Conservation (phyloP, 2,888 invertebrate species). For the Drosophila gaucha region DNA sequence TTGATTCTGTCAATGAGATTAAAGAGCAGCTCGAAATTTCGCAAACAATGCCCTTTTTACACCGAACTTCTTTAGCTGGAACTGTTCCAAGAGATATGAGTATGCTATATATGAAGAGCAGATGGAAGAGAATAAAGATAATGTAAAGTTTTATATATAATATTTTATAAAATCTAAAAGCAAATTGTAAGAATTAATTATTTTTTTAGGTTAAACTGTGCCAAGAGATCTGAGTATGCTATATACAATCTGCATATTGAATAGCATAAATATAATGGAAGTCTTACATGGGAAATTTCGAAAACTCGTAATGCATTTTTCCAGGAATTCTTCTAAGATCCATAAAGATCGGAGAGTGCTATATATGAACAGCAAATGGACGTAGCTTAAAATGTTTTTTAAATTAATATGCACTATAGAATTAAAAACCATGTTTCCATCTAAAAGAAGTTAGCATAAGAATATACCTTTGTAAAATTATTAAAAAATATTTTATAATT, state of each 20-base stretch:
- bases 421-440: too few relatives aligned
- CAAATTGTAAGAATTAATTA: too few relatives aligned
- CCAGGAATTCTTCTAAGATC: too few relatives aligned
- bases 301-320: too few relatives aligned
- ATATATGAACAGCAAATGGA: too few relatives aligned
- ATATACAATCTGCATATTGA: neutral
- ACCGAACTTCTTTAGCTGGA: neutral
- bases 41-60: slow-evolving; percentile 26
- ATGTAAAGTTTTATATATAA: neutral
- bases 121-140: neutral
- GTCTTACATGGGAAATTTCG: neutral
- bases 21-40: slow-evolving; percentile 50
- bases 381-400: too few relatives aligned
- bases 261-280: neutral
- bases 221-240: neutral
- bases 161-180: too few relatives aligned
- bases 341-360: too few relatives aligned
- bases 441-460: too few relatives aligned
- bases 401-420: too few relatives aligned
- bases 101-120: neutral
- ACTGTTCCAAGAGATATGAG: neutral
- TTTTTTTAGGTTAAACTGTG: neutral
- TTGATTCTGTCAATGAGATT: slow-evolving; percentile 64
- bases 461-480: too few relatives aligned
- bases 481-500: too few relatives aligned